A percentile compares a stretch with the other conserved stretches of the same genome.
Evolutionary conservation across 2,888 invertebrate species (phyloP).

Genomic region (Mythimna impura): DNA sequence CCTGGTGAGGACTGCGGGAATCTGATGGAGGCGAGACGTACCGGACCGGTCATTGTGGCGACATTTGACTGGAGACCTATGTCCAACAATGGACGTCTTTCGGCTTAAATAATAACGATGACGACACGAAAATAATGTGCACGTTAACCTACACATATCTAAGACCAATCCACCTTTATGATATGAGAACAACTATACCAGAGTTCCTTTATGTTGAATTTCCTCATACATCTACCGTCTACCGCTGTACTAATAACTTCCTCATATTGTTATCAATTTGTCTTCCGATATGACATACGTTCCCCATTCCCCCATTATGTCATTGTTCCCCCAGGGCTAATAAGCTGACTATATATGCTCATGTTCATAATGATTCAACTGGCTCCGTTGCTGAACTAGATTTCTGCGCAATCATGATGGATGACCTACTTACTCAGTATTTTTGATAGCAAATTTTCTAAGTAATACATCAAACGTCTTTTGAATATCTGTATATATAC

Average conservation of each 20-base stretch:
- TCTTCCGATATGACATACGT: slow-evolving; percentile 33
- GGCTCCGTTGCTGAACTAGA: background rate
- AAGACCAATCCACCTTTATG: too few species aligned
- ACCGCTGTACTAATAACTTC: slow-evolving; percentile 21
- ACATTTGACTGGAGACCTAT: too few species aligned
- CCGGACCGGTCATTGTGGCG: too few species aligned
- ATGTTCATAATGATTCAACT: slow-evolving; percentile 6
- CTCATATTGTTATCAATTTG: slow-evolving; percentile 42
- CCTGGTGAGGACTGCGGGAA: too few species aligned
- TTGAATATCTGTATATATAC: too few species aligned
- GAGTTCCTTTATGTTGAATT: slow-evolving; percentile 1
- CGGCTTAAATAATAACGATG: too few species aligned
- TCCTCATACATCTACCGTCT: background rate
- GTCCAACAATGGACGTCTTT: too few species aligned
- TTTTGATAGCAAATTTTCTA: background rate
- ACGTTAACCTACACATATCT: too few species aligned
- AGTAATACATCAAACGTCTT: too few species aligned
- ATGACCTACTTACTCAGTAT: slow-evolving; percentile 11
- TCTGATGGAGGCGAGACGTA: too few species aligned
- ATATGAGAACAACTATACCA: too few species aligned
- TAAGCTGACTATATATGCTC: slow-evolving; percentile 22
- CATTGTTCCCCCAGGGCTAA: slow-evolving; percentile 34
- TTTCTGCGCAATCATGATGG: background rate
- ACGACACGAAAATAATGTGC: too few species aligned
- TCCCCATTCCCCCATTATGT: slow-evolving; percentile 5